These are phyloP conservation scores for Tenrec ecaudatus DNA, from an alignment of 2,113 vertebrate genomes.

Conservation along the genomic window DNA sequence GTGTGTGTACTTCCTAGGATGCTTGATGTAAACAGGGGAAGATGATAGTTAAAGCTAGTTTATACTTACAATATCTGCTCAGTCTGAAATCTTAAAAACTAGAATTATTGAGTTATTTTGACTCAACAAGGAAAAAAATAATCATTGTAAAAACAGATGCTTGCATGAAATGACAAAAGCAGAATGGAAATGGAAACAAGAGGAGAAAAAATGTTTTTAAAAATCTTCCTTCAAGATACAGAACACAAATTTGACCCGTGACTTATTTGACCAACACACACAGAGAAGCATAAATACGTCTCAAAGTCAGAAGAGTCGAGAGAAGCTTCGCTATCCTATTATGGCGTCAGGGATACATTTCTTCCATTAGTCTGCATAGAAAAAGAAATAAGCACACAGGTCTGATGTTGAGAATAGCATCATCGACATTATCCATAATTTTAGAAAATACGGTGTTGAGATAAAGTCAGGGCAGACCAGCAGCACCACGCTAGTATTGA, in stretches of 20 bases:
- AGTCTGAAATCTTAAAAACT: neutral
- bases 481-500: neutral
- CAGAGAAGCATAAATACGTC: neutral
- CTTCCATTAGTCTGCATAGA: neutral
- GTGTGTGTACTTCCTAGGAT: neutral
- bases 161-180: slow-evolving; percentile 6
- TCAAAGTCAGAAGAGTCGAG: neutral
- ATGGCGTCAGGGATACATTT: neutral
- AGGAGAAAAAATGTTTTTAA: neutral
- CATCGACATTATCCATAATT: neutral
- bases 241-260: neutral
- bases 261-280: neutral
- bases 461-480: neutral
- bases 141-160: neutral
- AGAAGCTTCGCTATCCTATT: neutral
- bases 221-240: neutral
- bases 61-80: neutral
- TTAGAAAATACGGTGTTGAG: neutral
- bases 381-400: neutral
- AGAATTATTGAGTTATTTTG: neutral
- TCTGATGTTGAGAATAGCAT: neutral
- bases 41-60: neutral
- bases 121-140: neutral
- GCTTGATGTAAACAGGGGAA: neutral
- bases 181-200: neutral